A percentile compares a stretch with the other conserved stretches of the same genome.
phyloP scores from a whole-genome alignment of 2,888 invertebrate genomes.

The Sminthurides aquaticus region DNA sequence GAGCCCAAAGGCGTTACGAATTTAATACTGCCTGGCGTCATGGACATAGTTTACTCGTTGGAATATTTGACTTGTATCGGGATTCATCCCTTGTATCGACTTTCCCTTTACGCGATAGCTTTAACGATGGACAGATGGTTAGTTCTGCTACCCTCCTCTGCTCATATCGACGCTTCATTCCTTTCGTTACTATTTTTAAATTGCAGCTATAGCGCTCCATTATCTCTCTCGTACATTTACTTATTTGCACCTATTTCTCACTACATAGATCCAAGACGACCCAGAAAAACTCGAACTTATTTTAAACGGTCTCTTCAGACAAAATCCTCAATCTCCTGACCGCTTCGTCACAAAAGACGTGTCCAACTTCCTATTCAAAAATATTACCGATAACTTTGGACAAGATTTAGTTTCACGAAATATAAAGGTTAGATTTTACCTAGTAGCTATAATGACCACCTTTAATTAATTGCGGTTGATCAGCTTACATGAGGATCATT shows the following conservation, averaged over 20 bases:
- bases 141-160: no score
- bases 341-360: conserved; percentile 41
- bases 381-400: conserved; percentile 30
- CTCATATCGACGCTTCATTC: no score
- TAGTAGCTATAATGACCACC: no score
- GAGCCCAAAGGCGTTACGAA: no score
- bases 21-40: conserved; percentile 39
- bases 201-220: no score
- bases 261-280: conserved; percentile 19
- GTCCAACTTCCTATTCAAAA: conserved; percentile 35
- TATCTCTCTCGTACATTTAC: conserved; percentile 25
- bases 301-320: conserved; percentile 36
- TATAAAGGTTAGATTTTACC: conserved; percentile 11
- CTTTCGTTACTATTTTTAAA: no score
- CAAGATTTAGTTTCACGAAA: conserved; percentile 40
- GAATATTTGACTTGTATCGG: conserved; percentile 36
- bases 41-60: conserved; percentile 37
- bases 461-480: not conserved
- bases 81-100: conserved; percentile 26
- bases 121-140: conserved; percentile 25
- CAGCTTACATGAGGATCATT: not conserved
- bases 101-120: conserved; percentile 35
- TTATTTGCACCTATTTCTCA: no score
- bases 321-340: conserved; percentile 40
- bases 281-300: conserved; percentile 39